These are phyloP conservation scores for Polydrusus pterygomalis DNA, from an alignment of 2,888 invertebrate species.

Conservation along the genomic window DNA sequence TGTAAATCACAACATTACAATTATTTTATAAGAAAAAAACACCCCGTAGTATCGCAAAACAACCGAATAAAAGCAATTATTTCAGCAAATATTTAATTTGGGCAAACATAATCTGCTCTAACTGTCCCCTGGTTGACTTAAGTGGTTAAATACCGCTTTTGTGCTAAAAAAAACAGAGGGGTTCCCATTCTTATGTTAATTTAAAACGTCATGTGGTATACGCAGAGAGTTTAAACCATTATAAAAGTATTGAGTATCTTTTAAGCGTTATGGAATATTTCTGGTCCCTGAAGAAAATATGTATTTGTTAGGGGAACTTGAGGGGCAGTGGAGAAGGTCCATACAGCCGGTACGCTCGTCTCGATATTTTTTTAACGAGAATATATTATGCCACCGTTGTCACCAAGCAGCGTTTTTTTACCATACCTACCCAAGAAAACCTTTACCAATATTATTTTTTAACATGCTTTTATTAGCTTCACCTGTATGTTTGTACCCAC, in stretches of 20 bases:
- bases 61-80: not conserved
- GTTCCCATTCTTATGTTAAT: slow-evolving; percentile 21
- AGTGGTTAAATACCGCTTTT: slow-evolving; percentile 21
- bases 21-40: no score
- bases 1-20: no score
- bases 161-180: slow-evolving; percentile 5
- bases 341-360: not conserved
- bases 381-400: no score
- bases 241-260: slow-evolving; percentile 10
- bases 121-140: not conserved
- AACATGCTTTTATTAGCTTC: no score
- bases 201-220: slow-evolving; percentile 18
- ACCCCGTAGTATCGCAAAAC: no score
- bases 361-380: no score
- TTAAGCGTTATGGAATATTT: slow-evolving; percentile 13
- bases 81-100: slow-evolving; percentile 15
- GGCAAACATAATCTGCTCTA: slow-evolving; percentile 10
- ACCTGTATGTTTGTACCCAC: no score
- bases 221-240: slow-evolving; percentile 4
- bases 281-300: not conserved
- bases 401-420: no score
- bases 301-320: not conserved
- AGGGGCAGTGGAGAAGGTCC: not conserved
- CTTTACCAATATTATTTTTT: no score
- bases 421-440: no score